Base-by-base conservation (phyloP, 1,140 invertebrate species). In the Orchestia grillus region DNA sequence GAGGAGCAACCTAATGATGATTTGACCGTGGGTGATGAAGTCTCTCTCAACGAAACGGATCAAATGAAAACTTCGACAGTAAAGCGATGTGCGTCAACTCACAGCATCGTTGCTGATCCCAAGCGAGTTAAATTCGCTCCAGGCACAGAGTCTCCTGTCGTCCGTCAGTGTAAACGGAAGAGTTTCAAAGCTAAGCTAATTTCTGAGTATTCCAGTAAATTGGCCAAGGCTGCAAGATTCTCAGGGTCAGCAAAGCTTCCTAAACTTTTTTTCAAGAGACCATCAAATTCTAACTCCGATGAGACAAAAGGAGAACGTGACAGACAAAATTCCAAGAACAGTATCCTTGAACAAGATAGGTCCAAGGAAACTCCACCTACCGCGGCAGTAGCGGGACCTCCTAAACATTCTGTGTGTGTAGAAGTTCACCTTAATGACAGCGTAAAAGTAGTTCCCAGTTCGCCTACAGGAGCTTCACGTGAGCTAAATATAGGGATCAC, bases 171-270 rank as follows among this genome's bases (percentile, higher is more conserved):
- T 45, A 94, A 94, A n/a, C 92, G 92, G 11, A 94, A 45, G 41
- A 94, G 44, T 44, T 94, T 94, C 41, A 94, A 94, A 94, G 92
- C 92, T n/a, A 94, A 94, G 11, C 44, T 94, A 0, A 94, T 94
- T 11, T 94, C 92, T 11, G 92, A 94, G 44, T 94, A 94, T 94
- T 94, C 92, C 41, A 94, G 92, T n/a, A 94, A 94, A n/a, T 44
- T 94, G 15, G 92, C 92, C 36, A 44, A 40, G 47, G 92, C 92
- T 44, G 92, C 92, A 45, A 94, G 92, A 47, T 45, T 94, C 19
- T 94, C 92, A 11, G 92, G 44, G 15, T 94, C 92, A 40, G 40
- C 92, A 28, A 94, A 94, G 92, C 36, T 94, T 15, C 43, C 41
- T 8, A 94, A 45, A n/a, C 43, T 94, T 40, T 94, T 94, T 47